Conservation (phyloP, 2,113 vertebrate genomes). For the Microtus oregoni region DNA sequence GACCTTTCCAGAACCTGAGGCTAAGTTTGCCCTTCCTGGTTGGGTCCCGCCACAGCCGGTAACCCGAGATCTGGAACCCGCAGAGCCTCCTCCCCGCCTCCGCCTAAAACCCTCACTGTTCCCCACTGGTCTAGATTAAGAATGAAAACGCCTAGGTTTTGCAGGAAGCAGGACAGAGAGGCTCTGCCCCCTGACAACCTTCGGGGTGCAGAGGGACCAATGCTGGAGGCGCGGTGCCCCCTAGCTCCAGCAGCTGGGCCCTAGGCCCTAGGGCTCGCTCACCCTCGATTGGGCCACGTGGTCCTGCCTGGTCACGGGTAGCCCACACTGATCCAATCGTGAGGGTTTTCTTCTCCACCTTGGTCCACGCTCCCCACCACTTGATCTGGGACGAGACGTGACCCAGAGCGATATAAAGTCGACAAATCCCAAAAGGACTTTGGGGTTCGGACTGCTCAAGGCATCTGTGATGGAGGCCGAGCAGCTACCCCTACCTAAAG, state of each 20-base stretch:
- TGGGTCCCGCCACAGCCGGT: not conserved
- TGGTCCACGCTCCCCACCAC: slow-evolving; percentile 37
- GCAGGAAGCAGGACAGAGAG: not conserved
- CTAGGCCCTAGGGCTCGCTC: not conserved
- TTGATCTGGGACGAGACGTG: not conserved
- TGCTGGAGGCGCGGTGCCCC: not conserved
- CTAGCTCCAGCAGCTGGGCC: not conserved
- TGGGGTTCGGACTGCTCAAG: not conserved
- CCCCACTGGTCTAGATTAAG: not conserved
- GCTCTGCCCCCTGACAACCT: not conserved
- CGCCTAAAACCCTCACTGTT: not conserved
- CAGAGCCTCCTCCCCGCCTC: not conserved
- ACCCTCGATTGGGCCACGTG: not conserved
- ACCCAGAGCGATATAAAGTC: not conserved
- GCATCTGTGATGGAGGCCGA: no score
- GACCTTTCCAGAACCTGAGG: not conserved
- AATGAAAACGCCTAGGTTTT: not conserved
- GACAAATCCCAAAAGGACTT: not conserved
- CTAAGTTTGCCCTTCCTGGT: not conserved
- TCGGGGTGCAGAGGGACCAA: not conserved
- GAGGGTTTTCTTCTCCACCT: slow-evolving; percentile 57
- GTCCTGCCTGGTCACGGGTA: not conserved
- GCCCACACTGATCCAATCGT: not conserved
- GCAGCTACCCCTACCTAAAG: not conserved
- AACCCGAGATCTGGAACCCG: not conserved